Evolutionary conservation across 2,888 invertebrate genomes (phyloP).

Genomic region (Tetramorium bicarinatum): DNA sequence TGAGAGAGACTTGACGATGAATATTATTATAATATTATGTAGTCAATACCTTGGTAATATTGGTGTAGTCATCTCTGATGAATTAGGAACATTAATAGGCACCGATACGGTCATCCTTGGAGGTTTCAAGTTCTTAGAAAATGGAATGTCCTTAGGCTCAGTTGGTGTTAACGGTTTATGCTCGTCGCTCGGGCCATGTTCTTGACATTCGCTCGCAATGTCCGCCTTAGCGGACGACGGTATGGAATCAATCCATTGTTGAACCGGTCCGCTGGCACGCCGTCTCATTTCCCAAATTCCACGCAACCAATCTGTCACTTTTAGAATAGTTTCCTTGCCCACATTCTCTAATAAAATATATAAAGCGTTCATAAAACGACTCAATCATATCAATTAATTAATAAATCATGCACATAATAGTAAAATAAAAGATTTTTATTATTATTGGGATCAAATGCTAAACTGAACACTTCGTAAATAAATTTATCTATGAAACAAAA

Average conservation of each 20-base stretch:
- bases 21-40: not conserved
- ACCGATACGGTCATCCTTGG: conserved; percentile 82
- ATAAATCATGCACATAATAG: not conserved
- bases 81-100: conserved; percentile 81
- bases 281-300: conserved; percentile 88
- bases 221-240: conserved; percentile 85
- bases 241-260: conserved; percentile 92
- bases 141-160: conserved; percentile 70
- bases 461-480: not conserved
- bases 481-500: not conserved
- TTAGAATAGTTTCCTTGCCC: conserved; percentile 82
- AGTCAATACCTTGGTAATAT: conserved; percentile 76
- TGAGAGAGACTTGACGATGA: not conserved
- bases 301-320: conserved; percentile 84
- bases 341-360: conserved; percentile 78
- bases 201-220: conserved; percentile 64
- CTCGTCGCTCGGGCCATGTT: conserved; percentile 25
- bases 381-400: conserved; percentile 16
- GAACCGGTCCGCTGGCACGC: conserved; percentile 89
- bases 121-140: conserved; percentile 68
- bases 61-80: conserved; percentile 78
- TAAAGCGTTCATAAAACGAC: not conserved
- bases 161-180: conserved; percentile 57
- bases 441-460: not conserved
- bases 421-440: not conserved